Evolutionary conservation across 2,113 vertebrate genomes (phyloP).

Genomic region (Agapornis roseicollis): DNA sequence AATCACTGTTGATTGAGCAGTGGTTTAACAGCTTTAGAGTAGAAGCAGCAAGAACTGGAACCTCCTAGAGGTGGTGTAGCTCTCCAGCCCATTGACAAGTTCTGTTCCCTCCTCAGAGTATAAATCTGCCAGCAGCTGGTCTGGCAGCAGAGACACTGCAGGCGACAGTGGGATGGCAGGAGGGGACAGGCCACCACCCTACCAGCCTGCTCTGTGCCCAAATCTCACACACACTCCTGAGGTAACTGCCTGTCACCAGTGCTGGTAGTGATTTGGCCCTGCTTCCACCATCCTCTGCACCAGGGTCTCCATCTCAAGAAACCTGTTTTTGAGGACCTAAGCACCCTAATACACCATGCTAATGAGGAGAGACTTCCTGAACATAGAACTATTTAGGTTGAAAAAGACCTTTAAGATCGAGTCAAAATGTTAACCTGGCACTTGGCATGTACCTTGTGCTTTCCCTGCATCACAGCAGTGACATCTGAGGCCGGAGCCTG

Average conservation of each 20-base stretch:
- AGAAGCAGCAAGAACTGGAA: background rate
- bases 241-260: background rate
- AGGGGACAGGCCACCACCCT: background rate
- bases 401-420: background rate
- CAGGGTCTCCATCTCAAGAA: background rate
- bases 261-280: background rate
- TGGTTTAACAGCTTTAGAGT: background rate
- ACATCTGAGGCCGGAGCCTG: background rate
- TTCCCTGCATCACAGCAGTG: background rate
- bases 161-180: background rate
- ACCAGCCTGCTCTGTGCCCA: background rate
- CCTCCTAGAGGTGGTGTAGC: background rate
- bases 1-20: background rate
- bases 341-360: background rate
- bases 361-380: fast-evolving
- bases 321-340: background rate
- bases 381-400: background rate
- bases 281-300: fast-evolving
- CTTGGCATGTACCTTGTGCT: background rate
- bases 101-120: background rate
- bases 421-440: background rate
- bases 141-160: background rate
- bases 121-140: background rate
- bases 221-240: background rate
- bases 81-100: background rate